Evolutionary conservation across 2,888 invertebrate species (phyloP).

Genomic region (Boloria selene): DNA sequence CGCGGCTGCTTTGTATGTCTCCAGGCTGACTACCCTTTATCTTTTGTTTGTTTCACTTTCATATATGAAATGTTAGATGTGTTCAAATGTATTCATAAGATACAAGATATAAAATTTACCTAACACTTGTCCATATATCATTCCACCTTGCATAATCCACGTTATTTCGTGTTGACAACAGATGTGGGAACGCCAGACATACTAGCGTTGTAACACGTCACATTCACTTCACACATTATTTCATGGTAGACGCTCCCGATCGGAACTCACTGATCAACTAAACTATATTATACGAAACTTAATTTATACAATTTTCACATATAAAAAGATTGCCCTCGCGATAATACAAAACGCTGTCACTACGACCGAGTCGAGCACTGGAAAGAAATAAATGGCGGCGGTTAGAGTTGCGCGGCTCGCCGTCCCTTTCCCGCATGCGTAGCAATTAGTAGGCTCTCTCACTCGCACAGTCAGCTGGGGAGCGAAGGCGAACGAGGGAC

Average conservation of each 20-base stretch:
- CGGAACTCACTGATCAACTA: constrained; percentile 53
- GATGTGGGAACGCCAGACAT: constrained; percentile 71
- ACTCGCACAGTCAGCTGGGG: constrained; percentile 77
- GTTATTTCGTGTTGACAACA: constrained; percentile 78
- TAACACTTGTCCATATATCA: constrained; percentile 75
- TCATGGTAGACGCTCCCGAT: constrained; percentile 59
- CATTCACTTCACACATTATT: constrained; percentile 51
- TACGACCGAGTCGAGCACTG: constrained; percentile 71
- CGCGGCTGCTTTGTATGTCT: too few relatives aligned
- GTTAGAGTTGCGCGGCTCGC: constrained; percentile 64
- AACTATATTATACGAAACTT: constrained; percentile 59
- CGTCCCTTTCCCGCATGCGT: constrained; percentile 46
- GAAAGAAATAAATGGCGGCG: constrained; percentile 78
- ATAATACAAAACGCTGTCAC: constrained; percentile 73
- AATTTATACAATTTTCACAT: constrained; percentile 68
- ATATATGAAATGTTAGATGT: constrained; percentile 7
- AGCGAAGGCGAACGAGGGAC: constrained; percentile 64
- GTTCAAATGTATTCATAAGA: constrained; percentile 41
- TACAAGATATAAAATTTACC: constrained; percentile 63
- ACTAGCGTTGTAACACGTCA: constrained; percentile 52
- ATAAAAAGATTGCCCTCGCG: constrained; percentile 67
- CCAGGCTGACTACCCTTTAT: neutral
- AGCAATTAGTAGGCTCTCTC: constrained; percentile 49
- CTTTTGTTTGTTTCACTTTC: constrained; percentile 1
- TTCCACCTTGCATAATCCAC: constrained; percentile 79